Evolutionary conservation across 2,888 invertebrate genomes (phyloP).

Genomic region (Alloplasta piceator): DNA sequence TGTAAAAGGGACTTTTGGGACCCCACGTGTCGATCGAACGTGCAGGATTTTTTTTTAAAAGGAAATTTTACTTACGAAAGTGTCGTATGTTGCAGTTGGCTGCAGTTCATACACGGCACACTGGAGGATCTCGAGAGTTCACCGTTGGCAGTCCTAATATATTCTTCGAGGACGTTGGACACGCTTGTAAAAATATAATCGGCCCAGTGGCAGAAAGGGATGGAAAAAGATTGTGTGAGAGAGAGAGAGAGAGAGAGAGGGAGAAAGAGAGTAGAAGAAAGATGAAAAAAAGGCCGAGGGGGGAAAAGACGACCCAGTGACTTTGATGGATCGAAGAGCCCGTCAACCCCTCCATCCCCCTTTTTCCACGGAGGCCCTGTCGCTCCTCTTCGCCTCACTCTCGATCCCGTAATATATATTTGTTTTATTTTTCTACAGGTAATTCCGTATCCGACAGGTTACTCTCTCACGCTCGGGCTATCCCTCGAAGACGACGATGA

Average conservation of each 20-base stretch:
- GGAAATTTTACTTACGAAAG: constrained; percentile 7
- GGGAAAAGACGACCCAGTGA: constrained; percentile 73
- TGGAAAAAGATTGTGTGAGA: constrained; percentile 51
- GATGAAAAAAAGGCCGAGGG: constrained; percentile 41
- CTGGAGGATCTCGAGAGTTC: constrained; percentile 39
- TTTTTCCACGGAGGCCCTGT: constrained; percentile 54
- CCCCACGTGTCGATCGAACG: too few relatives aligned
- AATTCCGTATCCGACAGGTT: constrained; percentile 78
- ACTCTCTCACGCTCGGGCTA: constrained; percentile 77
- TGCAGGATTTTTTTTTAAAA: background rate
- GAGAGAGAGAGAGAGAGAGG: constrained; percentile 63
- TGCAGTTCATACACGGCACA: constrained; percentile 5
- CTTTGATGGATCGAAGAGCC: constrained; percentile 81
- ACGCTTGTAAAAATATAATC: constrained; percentile 80
- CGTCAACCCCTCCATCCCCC: constrained; percentile 71
- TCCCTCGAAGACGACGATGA: constrained; percentile 11
- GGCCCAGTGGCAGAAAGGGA: constrained; percentile 65
- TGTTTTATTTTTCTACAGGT: constrained; percentile 79
- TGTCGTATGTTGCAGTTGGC: background rate
- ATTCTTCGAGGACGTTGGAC: constrained; percentile 81
- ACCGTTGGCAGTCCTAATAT: constrained; percentile 72
- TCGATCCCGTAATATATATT: constrained; percentile 68
- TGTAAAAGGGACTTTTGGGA: too few relatives aligned
- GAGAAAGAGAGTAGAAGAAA: constrained; percentile 62
- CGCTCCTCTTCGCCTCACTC: constrained; percentile 53